phyloP scores from a whole-genome alignment of 1,140 invertebrate genomes.

The Belonocnema kinseyi region DNA sequence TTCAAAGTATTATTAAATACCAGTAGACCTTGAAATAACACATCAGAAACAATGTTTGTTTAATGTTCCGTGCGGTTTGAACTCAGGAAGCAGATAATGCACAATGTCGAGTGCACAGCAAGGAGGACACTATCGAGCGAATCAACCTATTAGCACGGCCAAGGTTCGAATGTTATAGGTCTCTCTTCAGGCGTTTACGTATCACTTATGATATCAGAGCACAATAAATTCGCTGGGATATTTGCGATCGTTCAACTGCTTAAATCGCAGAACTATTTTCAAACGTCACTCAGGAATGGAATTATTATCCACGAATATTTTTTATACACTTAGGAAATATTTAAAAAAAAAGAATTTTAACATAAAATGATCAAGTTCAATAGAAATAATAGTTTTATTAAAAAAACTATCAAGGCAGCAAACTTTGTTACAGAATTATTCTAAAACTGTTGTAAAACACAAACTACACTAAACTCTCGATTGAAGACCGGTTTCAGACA shows the following conservation, averaged over 20 bases:
- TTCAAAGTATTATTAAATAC: too few relatives aligned
- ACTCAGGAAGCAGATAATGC: slow-evolving; percentile 25
- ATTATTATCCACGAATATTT: background rate
- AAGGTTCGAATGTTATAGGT: slow-evolving; percentile 69
- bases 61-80: slow-evolving; percentile 1
- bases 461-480: too few relatives aligned
- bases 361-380: too few relatives aligned
- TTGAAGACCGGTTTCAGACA: too few relatives aligned
- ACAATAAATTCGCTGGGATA: slow-evolving; percentile 53
- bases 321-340: too few relatives aligned
- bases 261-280: background rate
- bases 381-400: too few relatives aligned
- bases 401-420: too few relatives aligned
- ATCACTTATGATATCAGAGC: slow-evolving; percentile 41
- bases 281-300: background rate
- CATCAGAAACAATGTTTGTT: background rate
- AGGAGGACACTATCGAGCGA: slow-evolving; percentile 59
- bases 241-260: slow-evolving; percentile 54
- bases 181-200: slow-evolving; percentile 40
- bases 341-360: too few relatives aligned
- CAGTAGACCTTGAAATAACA: too few relatives aligned
- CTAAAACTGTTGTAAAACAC: too few relatives aligned
- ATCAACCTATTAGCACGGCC: slow-evolving; percentile 70
- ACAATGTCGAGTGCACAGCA: slow-evolving; percentile 43
- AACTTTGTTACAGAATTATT: too few relatives aligned